Base-by-base conservation (phyloP, 2,888 invertebrate species). In the Dryomyza anilis region DNA sequence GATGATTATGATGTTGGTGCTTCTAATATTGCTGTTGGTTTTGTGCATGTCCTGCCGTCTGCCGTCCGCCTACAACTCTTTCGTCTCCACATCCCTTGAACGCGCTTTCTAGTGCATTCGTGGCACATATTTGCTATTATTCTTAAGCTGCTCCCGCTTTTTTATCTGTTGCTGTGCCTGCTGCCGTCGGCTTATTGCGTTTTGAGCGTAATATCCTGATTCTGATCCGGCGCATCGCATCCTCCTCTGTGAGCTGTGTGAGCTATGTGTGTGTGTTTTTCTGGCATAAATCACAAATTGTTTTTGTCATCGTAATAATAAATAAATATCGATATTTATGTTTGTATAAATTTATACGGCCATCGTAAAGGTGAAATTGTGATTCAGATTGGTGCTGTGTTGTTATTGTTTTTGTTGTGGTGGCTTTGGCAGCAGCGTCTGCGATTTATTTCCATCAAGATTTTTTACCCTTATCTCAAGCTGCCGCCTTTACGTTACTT, bases 131-230 rank as follows among this genome's bases (percentile, higher is more conserved):
- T 63, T 29, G 69, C 69, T 61, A 63, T 63, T 69, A 69, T 69
- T 68, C 75, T 72, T 72, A 75, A 76, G 71, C 75, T 76, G 71
- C 16, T 23, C 16, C 53, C 16, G 52, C 12, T 23, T 33, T 12
- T 33, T 76, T 75, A 77, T 77, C 74, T 70, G 63, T 46, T 48
- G 52, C 52, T 73, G 76, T 70, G 69, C 67, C 67, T 69, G 70
- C 64, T 45, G 55, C 27, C 53, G 39, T 48, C 45, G 57, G 58
- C 63, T 63, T 66, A 59, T 66, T 63, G 63, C 60, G 25, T 52
- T 61, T 52, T 30, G 23, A 25, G 8, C 61, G 50, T 52, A 39
- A 50, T 19, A 48, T 60, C 60, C 52, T 39, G 43, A 33, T 60
- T 36, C 56, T n/a, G n/a, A n/a, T n/a, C n/a, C n/a, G n/a, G n/a